These are phyloP conservation scores for Clinocottus analis DNA, from an alignment of 2,113 vertebrate genomes.

Conservation along the genomic window DNA sequence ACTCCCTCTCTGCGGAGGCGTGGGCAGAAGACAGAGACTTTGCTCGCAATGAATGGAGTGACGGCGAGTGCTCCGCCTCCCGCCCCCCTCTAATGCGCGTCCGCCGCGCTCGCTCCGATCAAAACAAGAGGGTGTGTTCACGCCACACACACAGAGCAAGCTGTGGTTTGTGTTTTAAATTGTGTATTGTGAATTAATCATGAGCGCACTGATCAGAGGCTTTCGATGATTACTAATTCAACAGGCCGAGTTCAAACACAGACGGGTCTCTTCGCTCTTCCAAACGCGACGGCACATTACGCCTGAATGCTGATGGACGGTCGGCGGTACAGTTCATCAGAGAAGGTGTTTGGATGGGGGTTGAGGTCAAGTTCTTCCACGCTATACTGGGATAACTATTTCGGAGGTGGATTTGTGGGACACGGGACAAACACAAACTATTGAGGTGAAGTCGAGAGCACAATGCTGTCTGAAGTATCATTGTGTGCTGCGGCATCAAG, in stretches of 20 bases:
- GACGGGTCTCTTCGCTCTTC: not conserved
- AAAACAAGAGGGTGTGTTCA: conserved; percentile 59
- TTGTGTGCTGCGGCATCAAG: not conserved
- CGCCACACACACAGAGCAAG: conserved; percentile 12
- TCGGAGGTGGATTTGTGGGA: not conserved
- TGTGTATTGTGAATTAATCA: conserved; percentile 66
- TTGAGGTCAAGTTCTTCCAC: not conserved
- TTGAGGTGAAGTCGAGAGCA: not conserved
- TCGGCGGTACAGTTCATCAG: not conserved
- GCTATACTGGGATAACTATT: not conserved
- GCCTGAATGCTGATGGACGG: not conserved
- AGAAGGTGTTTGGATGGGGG: not conserved
- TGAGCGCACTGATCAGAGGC: conserved; percentile 56
- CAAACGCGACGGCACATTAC: not conserved
- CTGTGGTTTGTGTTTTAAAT: conserved; percentile 44
- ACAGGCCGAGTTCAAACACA: not conserved
- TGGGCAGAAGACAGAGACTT: conserved; percentile 50
- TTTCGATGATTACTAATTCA: conserved; percentile 33
- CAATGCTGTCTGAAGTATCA: no score
- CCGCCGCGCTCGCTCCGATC: conserved; percentile 41
- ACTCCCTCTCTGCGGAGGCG: not conserved
- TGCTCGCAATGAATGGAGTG: conserved; percentile 79
- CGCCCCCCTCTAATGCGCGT: conserved; percentile 22
- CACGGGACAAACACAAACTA: not conserved
- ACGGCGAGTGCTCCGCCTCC: conserved; percentile 63